These are phyloP conservation scores for Poecilus cupreus DNA, from an alignment of 2,888 invertebrate species.

Conservation along the genomic window DNA sequence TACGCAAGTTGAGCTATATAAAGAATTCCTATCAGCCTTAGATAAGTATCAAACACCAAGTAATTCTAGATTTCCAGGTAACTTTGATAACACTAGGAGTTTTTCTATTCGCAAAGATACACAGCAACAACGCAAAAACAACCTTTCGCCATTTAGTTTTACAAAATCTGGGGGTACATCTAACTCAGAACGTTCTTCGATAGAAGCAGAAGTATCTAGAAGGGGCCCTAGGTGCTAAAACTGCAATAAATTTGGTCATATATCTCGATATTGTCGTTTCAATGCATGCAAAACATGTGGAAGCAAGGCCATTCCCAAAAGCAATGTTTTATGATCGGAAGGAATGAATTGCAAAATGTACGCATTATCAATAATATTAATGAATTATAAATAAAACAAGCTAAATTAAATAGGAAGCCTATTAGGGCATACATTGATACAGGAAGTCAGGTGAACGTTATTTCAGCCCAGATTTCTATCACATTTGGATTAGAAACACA, in stretches of 20 bases:
- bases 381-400: slow-evolving; percentile 9
- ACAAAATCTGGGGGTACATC: background rate
- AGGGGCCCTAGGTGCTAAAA: background rate
- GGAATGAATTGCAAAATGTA: background rate
- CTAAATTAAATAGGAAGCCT: background rate
- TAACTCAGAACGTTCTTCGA: background rate
- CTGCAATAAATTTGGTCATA: slow-evolving; percentile 4
- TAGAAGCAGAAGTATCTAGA: background rate
- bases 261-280: background rate
- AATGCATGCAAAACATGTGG: background rate
- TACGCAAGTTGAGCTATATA: slow-evolving; percentile 46
- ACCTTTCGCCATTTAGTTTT: too few species aligned
- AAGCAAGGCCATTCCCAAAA: background rate
- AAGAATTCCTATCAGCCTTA: slow-evolving; percentile 52
- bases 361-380: background rate
- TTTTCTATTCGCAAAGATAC: background rate
- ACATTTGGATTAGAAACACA: background rate
- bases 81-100: too few species aligned
- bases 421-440: slow-evolving; percentile 2
- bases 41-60: slow-evolving; percentile 58
- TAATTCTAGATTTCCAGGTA: background rate
- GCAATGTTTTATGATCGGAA: background rate
- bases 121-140: too few species aligned
- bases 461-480: background rate
- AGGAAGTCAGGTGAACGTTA: slow-evolving; percentile 10